phyloP scores from a whole-genome alignment of 2,888 invertebrate species.

The Drosophila niveifrons region DNA sequence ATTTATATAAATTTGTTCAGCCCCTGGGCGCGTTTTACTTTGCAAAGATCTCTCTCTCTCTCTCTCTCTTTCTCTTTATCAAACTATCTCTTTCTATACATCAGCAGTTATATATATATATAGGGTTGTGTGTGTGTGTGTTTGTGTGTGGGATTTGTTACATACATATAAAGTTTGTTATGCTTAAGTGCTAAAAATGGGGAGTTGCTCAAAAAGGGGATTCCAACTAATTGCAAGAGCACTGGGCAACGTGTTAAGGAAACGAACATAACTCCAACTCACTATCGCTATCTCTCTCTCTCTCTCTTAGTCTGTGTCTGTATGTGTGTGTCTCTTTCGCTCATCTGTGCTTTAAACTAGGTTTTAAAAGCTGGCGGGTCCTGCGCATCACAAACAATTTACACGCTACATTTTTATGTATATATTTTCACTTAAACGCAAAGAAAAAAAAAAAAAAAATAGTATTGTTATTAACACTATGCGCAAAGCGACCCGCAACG shows the following conservation, averaged over 20 bases:
- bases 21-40: conserved; percentile 27
- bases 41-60: conserved; percentile 16
- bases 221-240: conserved; percentile 59
- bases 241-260: conserved; percentile 57
- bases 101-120: conserved; percentile 35
- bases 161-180: conserved; percentile 49
- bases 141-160: conserved; percentile 33
- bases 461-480: conserved; percentile 37
- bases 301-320: conserved; percentile 9
- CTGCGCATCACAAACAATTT: conserved; percentile 63
- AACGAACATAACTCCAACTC: conserved; percentile 28
- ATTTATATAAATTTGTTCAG: conserved; percentile 60
- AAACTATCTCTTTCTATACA: conserved; percentile 25
- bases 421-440: conserved; percentile 39
- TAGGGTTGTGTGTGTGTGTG: conserved; percentile 10
- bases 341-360: conserved; percentile 51
- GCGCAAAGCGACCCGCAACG: conserved; percentile 63
- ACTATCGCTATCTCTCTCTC: conserved; percentile 1
- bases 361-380: conserved; percentile 67
- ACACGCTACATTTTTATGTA: conserved; percentile 35
- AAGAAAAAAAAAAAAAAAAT: conserved; percentile 36
- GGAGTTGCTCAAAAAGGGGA: conserved; percentile 21
- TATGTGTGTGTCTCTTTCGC: conserved; percentile 14
- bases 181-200: conserved; percentile 55
- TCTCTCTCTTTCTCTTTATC: conserved; percentile 7